Evolutionary conservation across 2,888 invertebrate species (phyloP), one percentile per base, ranked within the genome.

Genomic region (Antheraea yamamai): DNA sequence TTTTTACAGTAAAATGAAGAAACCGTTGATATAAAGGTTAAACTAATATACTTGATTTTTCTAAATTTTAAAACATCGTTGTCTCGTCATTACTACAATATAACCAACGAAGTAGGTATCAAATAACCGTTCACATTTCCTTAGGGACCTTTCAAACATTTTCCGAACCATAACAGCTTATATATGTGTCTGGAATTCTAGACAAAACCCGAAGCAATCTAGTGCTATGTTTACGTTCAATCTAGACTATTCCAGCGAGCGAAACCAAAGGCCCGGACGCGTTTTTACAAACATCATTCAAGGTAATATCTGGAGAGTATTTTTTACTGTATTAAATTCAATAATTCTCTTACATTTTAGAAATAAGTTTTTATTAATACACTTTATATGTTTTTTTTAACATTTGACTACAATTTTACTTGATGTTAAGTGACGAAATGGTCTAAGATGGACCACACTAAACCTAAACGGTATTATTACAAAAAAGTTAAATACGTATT

Each of bases 151-250:
- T 20, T 39, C 35, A 39, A 39, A 35, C 35, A 30, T 51, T 73
- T 58, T 55, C 73, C 73, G 14, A 55, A 73, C 18, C 75, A 75
- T 75, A 75, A 72, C 35, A 52, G 20, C 72, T 73, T 73, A 73
- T 75, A 72, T 30, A 64, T 64, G 72, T 35, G 51, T 73, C 35
- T 61, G 20, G 75, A 72, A 66, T 58, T 70, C 72, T 35, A 70
- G 75, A 61, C 73, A 73, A 75, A 66, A 75, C 73, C 75, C 68
- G 26, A 73, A 75, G 73, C 75, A 68, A 75, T 75, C 68, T 73
- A 23, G 75, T 58, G 18, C 73, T 18, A 73, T 75, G 73, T 75
- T 75, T 75, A 73, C 68, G 75, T 75, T 75, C 73, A 75, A 75
- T 75, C 73, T 75, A 73, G 74, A 72, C 72, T 30, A 75, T 75